Percentiles rank a stretch among this genome's conserved stretches.
Evolutionary conservation across 2,888 invertebrate species (phyloP).

Genomic region (Coremacera marginata): DNA sequence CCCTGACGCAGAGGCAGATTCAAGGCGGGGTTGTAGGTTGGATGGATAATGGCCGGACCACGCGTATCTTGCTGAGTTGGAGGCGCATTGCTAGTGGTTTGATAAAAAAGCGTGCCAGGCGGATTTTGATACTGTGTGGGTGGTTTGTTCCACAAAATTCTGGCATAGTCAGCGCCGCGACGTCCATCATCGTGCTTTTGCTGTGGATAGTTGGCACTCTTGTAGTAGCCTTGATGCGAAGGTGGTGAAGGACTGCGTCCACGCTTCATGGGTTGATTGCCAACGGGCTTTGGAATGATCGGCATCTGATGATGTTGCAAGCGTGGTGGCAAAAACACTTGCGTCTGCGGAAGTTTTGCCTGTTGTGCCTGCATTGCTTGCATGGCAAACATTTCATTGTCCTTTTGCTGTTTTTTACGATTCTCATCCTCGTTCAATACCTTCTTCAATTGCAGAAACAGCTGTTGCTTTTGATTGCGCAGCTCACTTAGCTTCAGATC

Average conservation of each 20-base stretch:
- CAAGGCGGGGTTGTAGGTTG: constrained; percentile 56
- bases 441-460: constrained; percentile 93
- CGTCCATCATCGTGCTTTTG: constrained; percentile 81
- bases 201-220: constrained; percentile 62
- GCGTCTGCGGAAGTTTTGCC: constrained; percentile 73
- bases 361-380: constrained; percentile 71
- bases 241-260: constrained; percentile 75
- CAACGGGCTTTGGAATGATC: constrained; percentile 62
- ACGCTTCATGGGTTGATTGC: constrained; percentile 70
- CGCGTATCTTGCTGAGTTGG: constrained; percentile 63
- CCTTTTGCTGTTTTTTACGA: constrained; percentile 77
- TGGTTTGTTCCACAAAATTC: constrained; percentile 85
- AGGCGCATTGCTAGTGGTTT: constrained; percentile 69
- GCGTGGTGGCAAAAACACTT: constrained; percentile 77
- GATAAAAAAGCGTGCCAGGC: constrained; percentile 71
- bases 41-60: constrained; percentile 62
- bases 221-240: constrained; percentile 65
- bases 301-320: constrained; percentile 63
- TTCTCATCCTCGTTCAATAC: constrained; percentile 95
- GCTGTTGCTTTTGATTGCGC: constrained; percentile 91
- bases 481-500: constrained; percentile 84
- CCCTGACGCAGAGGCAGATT: constrained; percentile 64
- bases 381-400: constrained; percentile 75
- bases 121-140: constrained; percentile 70
- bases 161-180: constrained; percentile 83